Base-by-base conservation (phyloP, 1,140 invertebrate genomes). In the Dufourea novaeangliae region DNA sequence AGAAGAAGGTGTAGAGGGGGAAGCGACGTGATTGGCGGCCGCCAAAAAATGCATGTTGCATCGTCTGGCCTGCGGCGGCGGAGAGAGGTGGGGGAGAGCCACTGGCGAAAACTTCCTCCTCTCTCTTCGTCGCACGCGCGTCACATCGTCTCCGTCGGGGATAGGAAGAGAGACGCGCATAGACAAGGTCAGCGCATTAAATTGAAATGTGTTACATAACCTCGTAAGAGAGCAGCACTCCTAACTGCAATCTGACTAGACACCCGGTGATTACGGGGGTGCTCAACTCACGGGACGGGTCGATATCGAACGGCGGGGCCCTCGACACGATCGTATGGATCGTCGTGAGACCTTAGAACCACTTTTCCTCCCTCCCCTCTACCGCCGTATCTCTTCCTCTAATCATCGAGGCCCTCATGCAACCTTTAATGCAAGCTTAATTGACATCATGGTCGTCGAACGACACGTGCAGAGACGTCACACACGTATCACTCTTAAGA, bases 181-280 rank as follows among this genome's bases (percentile, higher is more conserved):
- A 90, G 89, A 90, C 89, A 91, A 91, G 90, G 90, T 90, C 89
- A 89, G 84, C 87, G 87, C 87, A 86, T 89, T 90, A 86, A 89
- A 90, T 89, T 88, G 82, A 90, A 90, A 88, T 89, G 86, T 86
- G 86, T 90, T 90, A 87, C 89, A 86, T 91, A 90, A 91, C 86
- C 79, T 82, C 82, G 81, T 87, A 89, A 86, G 84, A 83, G 78
- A 85, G 77, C 73, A 77, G 85, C n/a, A n/a, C n/a, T 83, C 80
- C 85, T 86, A 82, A 87, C 85, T 87, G 83, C 87, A 85, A 77
- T 69, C 81, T 79, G 89, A 88, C 88, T 88, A 90, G 89, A 89
- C 89, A 87, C 89, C 87, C 84, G 84, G 88, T 87, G 78, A 89
- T 90, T 89, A 89, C 82, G 79, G 82, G 84, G 87, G 88, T 88